Percentiles rank a stretch among this genome's conserved stretches.
Evolutionary conservation across 2,797 vertebrate species (phyloP).

Genomic region (Pipistrellus kuhlii): DNA sequence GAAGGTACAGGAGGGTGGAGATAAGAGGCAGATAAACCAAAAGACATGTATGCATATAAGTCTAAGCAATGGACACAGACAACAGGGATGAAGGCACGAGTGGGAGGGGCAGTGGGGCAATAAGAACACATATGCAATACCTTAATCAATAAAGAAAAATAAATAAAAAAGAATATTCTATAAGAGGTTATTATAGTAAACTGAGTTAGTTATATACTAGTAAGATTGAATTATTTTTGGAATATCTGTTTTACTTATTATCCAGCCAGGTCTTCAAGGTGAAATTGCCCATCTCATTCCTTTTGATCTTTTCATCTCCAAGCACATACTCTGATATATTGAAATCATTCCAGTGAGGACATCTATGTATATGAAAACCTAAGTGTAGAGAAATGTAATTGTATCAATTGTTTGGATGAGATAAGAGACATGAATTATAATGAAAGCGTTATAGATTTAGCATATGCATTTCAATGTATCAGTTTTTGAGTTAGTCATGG

Average conservation of each 20-base stretch:
- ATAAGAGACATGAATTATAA: conserved; percentile 75
- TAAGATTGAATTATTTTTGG: neutral
- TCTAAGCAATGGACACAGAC: no score
- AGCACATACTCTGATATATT: neutral
- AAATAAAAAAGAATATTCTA: neutral
- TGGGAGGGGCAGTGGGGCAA: no score
- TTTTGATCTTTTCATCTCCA: neutral
- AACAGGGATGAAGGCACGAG: no score
- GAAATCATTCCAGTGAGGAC: neutral
- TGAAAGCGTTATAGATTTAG: conserved; percentile 75
- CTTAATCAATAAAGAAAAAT: no score
- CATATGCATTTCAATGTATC: conserved; percentile 80
- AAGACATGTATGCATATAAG: no score
- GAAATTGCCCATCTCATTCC: neutral
- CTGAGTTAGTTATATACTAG: neutral
- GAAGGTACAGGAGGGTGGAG: no score
- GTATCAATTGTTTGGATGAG: conserved; percentile 57
- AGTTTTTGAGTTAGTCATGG: conserved; percentile 79
- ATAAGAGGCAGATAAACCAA: no score
- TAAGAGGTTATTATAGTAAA: neutral
- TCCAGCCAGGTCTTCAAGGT: neutral
- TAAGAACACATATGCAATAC: no score
- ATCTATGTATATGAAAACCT: neutral
- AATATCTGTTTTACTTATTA: neutral
- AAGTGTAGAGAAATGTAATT: neutral